A percentile compares a stretch with the other conserved stretches of the same genome.
phyloP scores from a whole-genome alignment of 2,113 vertebrate genomes.

The Vombatus ursinus region DNA sequence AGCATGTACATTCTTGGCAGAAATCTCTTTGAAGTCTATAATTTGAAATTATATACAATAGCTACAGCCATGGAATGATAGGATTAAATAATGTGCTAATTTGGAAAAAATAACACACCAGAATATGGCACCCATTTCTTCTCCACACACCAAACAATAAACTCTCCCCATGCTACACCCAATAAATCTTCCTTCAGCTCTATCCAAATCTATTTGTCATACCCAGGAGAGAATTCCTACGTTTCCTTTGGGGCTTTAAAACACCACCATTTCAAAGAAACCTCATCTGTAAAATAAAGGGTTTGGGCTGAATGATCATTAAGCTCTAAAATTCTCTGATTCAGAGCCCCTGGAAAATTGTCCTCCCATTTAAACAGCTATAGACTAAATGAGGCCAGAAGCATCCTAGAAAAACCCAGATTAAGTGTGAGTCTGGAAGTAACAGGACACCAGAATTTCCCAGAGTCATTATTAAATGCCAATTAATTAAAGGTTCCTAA shows the following conservation, averaged over 20 bases:
- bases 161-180: neutral
- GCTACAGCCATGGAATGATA: neutral
- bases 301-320: neutral
- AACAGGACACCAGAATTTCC: neutral
- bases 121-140: neutral
- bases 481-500: neutral
- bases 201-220: neutral
- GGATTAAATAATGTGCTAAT: neutral
- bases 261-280: neutral
- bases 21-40: neutral
- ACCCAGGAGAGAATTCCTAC: neutral
- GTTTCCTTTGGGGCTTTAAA: neutral
- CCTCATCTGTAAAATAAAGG: slow-evolving; percentile 16
- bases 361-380: neutral
- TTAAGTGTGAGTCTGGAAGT: neutral
- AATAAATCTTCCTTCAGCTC: neutral
- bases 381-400: neutral
- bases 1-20: neutral
- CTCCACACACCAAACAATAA: neutral
- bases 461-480: neutral
- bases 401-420: neutral
- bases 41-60: neutral
- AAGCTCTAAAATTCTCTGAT: neutral
- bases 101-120: neutral
- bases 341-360: neutral